Base-by-base conservation (phyloP, 2,888 invertebrate species). In the Athetis lepigone region DNA sequence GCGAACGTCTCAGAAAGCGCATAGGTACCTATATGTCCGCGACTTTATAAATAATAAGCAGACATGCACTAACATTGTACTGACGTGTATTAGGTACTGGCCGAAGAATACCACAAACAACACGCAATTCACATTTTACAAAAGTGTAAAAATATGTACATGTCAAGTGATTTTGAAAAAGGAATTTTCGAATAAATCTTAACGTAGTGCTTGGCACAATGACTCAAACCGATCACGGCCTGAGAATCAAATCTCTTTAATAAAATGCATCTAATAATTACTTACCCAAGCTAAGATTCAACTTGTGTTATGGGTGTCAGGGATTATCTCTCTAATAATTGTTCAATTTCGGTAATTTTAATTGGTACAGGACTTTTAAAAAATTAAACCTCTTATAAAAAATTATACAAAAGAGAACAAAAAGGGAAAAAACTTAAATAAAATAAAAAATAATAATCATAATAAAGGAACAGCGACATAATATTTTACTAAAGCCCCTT, bases 21-120 rank as follows among this genome's bases (percentile, higher is more conserved):
- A 68, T 43, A n/a, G n/a, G n/a, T n/a, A n/a, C n/a, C n/a, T n/a
- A 62, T 27, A 72, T 62, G 60, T 79, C 60, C 60, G 64, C 60
- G 18, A 37, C 37, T 67, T 62, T 67, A 64, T 63, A 68, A 69
- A 66, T 66, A 71, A 62, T 66, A 64, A 77, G 51, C 42, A 70
- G 56, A 70, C 63, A 55, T 43, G 45, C 63, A 56, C 40, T 52
- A 8, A 68, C 58, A 65, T 70, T 70, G 59, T 65, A 59, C 51
- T 58, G 64, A 40, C 21, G 39, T 11, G n/a, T 70, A 27, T 27
- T 18, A n/a, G n/a, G n/a, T n/a, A 36, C 42, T 45, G 40, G 6
- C 45, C 13, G 45, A 62, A 27, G 62, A 67, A 71, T 77, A 54
- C 40, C 40, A 49, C 36, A 51, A 69, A 80, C 75, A 71, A 77